Conservation (phyloP, 2,797 vertebrate genomes). For the Tiaroga cobitis region DNA sequence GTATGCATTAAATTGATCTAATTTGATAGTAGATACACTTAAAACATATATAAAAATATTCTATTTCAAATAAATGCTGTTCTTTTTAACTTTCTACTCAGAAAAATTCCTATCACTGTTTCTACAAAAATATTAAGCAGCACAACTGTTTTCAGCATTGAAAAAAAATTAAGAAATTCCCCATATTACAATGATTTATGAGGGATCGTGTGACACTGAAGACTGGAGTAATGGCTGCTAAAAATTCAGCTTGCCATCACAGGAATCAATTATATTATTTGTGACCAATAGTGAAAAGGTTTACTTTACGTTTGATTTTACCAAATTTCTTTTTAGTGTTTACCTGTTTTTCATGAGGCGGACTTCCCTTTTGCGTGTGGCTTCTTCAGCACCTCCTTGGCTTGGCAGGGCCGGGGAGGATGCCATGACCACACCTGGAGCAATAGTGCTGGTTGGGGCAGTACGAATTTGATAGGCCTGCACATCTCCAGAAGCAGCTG, state of each 20-base stretch:
- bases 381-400: constrained; percentile 89
- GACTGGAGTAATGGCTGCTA: not conserved
- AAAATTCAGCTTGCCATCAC: not conserved
- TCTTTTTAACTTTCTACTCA: not conserved
- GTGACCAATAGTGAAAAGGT: too few species aligned
- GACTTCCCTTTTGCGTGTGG: constrained; percentile 95
- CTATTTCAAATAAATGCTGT: not conserved
- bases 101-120: not conserved
- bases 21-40: not conserved
- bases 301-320: not conserved
- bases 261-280: not conserved
- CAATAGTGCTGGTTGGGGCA: constrained; percentile 90
- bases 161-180: not conserved
- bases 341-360: constrained; percentile 99
- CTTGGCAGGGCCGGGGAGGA: constrained; percentile 91
- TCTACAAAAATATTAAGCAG: not conserved
- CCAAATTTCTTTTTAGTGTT: not conserved
- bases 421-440: constrained; percentile 94
- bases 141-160: not conserved
- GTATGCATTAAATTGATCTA: not conserved
- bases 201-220: not conserved
- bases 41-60: not conserved
- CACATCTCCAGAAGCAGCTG: constrained; percentile 95
- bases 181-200: not conserved
- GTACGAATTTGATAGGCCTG: constrained; percentile 99